These are phyloP conservation scores for Mola mola DNA, from an alignment of 2,113 vertebrate genomes.

Conservation along the genomic window DNA sequence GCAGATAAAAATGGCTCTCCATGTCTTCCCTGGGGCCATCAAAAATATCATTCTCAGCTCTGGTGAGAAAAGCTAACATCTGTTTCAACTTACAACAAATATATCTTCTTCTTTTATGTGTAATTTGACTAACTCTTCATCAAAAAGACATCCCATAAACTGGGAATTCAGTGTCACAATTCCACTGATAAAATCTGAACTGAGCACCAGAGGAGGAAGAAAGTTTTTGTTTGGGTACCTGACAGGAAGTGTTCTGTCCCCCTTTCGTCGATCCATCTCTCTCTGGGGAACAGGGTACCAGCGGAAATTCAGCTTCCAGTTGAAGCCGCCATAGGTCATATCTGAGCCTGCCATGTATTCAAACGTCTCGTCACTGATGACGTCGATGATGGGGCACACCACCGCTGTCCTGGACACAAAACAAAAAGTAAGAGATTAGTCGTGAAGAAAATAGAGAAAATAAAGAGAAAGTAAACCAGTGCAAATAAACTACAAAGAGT, in stretches of 20 bases:
- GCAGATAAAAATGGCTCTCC: constrained; percentile 40
- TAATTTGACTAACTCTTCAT: constrained; percentile 10
- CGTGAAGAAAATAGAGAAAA: not conserved
- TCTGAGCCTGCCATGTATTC: constrained; percentile 99
- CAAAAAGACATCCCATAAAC: too few relatives aligned
- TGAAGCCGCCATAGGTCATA: constrained; percentile 98
- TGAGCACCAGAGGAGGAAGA: not conserved
- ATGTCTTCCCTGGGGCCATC: not conserved
- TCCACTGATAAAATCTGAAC: not conserved
- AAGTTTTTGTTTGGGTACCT: constrained; percentile 79
- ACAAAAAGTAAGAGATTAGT: not conserved
- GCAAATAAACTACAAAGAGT: too few relatives aligned
- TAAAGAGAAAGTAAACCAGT: too few relatives aligned
- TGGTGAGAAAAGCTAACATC: too few relatives aligned
- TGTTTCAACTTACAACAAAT: not conserved
- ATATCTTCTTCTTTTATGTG: not conserved
- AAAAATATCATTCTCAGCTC: too few relatives aligned
- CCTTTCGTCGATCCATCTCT: constrained; percentile 97
- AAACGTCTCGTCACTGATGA: constrained; percentile 98
- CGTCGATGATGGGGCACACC: constrained; percentile 98
- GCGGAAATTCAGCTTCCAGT: constrained; percentile 98
- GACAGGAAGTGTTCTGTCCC: constrained; percentile 94
- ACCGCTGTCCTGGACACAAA: constrained; percentile 86
- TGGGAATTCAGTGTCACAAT: too few relatives aligned
- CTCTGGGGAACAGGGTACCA: constrained; percentile 98